Evolutionary conservation across 2,888 invertebrate genomes (phyloP), one percentile per base, ranked within the genome.

Genomic region (Chrysodeixis includens): DNA sequence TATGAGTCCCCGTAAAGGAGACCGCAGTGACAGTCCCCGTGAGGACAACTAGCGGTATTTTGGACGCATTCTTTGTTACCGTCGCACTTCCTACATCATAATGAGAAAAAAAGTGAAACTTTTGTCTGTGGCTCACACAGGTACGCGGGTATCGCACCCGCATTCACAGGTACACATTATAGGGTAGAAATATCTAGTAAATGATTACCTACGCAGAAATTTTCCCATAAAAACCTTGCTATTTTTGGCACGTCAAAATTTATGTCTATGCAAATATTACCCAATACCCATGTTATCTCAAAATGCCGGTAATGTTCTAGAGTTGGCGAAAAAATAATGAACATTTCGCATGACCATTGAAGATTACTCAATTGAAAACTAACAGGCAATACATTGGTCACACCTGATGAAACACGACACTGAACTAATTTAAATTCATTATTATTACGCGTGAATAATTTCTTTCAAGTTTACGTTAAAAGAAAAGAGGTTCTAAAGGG

Each of bases 31-130:
- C 52, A 49, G 35, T 62, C 68, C 79, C 82, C 82, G 66, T 63
- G 80, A 79, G 82, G 85, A 81, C 85, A 69, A 66, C 26, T 90
- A 89, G 86, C 90, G 89, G 89, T 88, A 86, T 76, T 81, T 82
- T 78, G 84, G 76, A 80, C 87, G 86, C 88, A 88, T 89, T 89
- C 88, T 76, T 76, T 32, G 30, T 62, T 54, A 58, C 40, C 55
- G 51, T 60, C 71, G 52, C 58, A 68, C 30, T 54, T 30, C 46
- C 35, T 56, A 73, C 66, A 76, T 69, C 26, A 56, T 65, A 69
- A 71, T 69, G 60, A 66, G 49, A 65, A 70, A 65, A 35, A 40
- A 76, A 73, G 73, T 74, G 73, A 74, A 74, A 74, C 44, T 62
- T 56, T 5, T 16, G 20, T 44, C 40, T 57, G 59, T 66, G 12